These are phyloP conservation scores for Mobula birostris DNA, from an alignment of 2,113 vertebrate genomes.

Conservation along the genomic window DNA sequence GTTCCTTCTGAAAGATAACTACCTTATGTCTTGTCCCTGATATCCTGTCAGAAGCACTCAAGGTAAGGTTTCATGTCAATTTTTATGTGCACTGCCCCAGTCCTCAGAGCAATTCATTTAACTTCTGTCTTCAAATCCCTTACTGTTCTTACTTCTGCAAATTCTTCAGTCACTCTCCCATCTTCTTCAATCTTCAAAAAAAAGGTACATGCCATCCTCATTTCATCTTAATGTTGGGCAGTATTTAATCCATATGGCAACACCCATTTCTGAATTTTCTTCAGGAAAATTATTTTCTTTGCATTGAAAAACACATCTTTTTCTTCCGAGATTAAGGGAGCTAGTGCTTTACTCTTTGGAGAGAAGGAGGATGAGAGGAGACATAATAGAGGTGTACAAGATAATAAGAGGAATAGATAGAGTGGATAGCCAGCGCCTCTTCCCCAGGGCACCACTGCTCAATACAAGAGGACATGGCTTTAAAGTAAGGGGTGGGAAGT, in stretches of 20 bases:
- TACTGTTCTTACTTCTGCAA: neutral
- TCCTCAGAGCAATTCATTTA: neutral
- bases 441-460: too few relatives aligned
- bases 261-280: neutral
- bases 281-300: neutral
- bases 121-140: neutral
- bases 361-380: too few relatives aligned
- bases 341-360: too few relatives aligned
- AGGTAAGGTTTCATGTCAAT: neutral
- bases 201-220: neutral
- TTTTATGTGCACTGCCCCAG: neutral
- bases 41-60: neutral
- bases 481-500: too few relatives aligned
- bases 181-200: neutral
- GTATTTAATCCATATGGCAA: neutral
- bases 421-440: too few relatives aligned
- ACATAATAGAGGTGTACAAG: too few relatives aligned
- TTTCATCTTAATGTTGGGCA: neutral
- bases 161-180: neutral
- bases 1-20: neutral
- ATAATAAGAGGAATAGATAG: too few relatives aligned
- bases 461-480: too few relatives aligned
- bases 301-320: neutral
- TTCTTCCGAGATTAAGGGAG: neutral
- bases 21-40: neutral